phyloP scores from a whole-genome alignment of 2,113 vertebrate genomes.

The Ophiodon elongatus region DNA sequence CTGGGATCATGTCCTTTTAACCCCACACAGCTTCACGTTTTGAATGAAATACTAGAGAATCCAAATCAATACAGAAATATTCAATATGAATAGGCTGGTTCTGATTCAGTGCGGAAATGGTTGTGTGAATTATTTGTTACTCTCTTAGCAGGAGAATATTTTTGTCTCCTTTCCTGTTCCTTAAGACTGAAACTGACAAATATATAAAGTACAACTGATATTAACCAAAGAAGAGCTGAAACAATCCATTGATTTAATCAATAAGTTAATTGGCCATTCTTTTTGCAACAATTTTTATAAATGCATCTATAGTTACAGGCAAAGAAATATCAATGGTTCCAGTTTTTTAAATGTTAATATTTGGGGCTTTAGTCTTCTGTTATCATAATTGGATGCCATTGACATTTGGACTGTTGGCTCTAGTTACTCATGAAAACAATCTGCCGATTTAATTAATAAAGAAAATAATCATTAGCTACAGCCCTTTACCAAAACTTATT shows the following conservation, averaged over 20 bases:
- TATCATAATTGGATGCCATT: background rate
- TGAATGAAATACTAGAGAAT: constrained; percentile 3
- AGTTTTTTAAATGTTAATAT: background rate
- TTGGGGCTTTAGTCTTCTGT: background rate
- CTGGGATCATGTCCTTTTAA: background rate
- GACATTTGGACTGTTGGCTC: background rate
- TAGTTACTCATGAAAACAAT: background rate
- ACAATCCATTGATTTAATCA: background rate
- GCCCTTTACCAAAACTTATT: background rate
- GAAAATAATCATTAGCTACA: background rate
- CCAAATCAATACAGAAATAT: no score
- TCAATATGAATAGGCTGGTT: background rate
- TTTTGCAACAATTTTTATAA: no score
- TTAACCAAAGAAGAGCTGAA: background rate
- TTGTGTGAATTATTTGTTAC: background rate
- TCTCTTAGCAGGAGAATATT: background rate
- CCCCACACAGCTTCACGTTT: background rate
- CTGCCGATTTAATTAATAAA: background rate
- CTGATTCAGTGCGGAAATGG: background rate
- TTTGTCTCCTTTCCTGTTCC: background rate
- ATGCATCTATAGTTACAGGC: no score
- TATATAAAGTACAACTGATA: background rate
- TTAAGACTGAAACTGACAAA: background rate
- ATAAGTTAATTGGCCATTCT: background rate
- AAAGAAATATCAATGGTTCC: background rate